Evolutionary conservation across 1,140 invertebrate species (phyloP).

Genomic region (Zaprionus tsacasi): DNA sequence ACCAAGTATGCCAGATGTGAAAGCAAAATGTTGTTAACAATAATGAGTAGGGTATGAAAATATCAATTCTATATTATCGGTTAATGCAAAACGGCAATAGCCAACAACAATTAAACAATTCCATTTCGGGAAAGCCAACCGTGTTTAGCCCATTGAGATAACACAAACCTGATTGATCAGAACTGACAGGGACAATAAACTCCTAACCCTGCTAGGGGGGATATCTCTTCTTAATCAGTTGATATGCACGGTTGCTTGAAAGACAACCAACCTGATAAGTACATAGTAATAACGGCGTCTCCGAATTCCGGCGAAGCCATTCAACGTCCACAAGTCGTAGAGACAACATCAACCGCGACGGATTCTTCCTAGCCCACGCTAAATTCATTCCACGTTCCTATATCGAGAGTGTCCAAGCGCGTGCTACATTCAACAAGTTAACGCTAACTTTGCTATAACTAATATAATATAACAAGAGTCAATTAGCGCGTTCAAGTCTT

Average conservation of each 20-base stretch:
- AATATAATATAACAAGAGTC: constrained; percentile 19
- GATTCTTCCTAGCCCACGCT: constrained; percentile 10
- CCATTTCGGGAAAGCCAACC: background rate
- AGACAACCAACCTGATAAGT: constrained; percentile 1
- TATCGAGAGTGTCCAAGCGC: constrained; percentile 14
- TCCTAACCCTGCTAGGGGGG: background rate
- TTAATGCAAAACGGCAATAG: background rate
- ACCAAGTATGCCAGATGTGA: background rate
- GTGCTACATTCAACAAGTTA: constrained; percentile 34
- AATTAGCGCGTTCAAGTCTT: constrained; percentile 10
- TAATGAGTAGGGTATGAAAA: background rate
- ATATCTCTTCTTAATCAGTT: constrained; percentile 9
- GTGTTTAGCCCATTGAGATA: background rate
- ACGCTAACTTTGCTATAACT: constrained; percentile 15
- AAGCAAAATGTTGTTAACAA: background rate
- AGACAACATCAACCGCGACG: constrained; percentile 21
- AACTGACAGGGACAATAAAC: background rate
- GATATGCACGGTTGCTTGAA: background rate
- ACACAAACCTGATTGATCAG: background rate
- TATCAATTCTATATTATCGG: background rate
- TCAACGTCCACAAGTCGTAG: constrained; percentile 16
- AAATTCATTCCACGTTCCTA: constrained; percentile 1
- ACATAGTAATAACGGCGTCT: constrained; percentile 7
- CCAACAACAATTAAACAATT: background rate
- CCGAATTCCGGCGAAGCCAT: constrained; percentile 9